phyloP scores from a whole-genome alignment of 2,888 invertebrate species.

The Lissocephala sabroskyi region DNA sequence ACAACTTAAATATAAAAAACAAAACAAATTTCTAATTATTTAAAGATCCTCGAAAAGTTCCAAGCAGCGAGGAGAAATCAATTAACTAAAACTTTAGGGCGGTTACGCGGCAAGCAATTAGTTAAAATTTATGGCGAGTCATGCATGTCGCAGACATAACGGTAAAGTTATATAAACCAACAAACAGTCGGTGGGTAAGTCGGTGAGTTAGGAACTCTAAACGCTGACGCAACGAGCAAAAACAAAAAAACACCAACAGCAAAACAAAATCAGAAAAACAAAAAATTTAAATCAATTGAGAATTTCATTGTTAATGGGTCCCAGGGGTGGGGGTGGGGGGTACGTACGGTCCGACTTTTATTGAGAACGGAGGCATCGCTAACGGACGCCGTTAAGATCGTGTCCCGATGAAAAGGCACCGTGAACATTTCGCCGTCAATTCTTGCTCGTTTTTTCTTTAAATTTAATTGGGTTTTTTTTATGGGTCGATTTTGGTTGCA shows the following conservation, averaged over 20 bases:
- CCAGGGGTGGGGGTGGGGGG: background rate
- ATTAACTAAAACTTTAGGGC: no score
- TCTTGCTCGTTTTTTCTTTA: background rate
- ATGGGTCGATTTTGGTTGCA: background rate
- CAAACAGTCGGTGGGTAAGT: no score
- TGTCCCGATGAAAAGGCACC: conserved; percentile 72
- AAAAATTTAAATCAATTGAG: conserved; percentile 46
- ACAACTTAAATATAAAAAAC: no score
- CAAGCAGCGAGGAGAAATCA: no score
- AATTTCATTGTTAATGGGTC: conserved; percentile 1
- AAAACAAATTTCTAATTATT: background rate
- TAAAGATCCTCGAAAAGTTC: no score
- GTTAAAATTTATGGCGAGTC: no score
- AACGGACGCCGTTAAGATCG: conserved; percentile 75
- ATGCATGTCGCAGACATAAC: no score
- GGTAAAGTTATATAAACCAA: no score
- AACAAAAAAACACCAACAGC: conserved; percentile 21
- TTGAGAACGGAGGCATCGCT: conserved; percentile 79
- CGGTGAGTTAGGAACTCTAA: no score
- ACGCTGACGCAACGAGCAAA: conserved; percentile 3
- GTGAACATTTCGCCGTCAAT: conserved; percentile 70
- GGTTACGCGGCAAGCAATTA: no score
- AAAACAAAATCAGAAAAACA: conserved; percentile 14
- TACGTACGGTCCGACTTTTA: conserved; percentile 75
- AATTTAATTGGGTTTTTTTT: no score